Percentiles rank a stretch among this genome's conserved stretches.
phyloP scores from a whole-genome alignment of 2,888 invertebrate genomes.

The Dryadula phaetusa region DNA sequence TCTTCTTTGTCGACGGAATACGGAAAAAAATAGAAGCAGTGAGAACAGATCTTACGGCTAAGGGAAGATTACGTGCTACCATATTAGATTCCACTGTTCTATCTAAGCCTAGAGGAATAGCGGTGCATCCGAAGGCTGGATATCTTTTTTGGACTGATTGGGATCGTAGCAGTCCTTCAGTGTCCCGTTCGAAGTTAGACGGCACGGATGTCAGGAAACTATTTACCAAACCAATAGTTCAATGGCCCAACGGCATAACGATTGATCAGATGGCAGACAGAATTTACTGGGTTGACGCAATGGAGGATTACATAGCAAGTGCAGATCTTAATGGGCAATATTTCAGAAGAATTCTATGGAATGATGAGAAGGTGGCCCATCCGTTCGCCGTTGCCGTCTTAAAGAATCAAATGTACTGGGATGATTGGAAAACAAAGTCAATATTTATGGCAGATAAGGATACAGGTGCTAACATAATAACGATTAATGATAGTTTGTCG shows the following conservation, averaged over 20 bases:
- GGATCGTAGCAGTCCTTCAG: slow-evolving; percentile 90
- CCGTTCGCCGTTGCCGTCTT: slow-evolving; percentile 94
- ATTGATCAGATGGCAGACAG: slow-evolving; percentile 92
- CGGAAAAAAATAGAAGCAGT: slow-evolving; percentile 92
- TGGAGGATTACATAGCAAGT: slow-evolving; percentile 91
- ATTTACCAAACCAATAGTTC: slow-evolving; percentile 87
- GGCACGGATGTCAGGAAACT: slow-evolving; percentile 87
- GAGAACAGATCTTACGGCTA: slow-evolving; percentile 83
- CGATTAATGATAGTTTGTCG: slow-evolving; percentile 85
- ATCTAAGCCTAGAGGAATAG: slow-evolving; percentile 91
- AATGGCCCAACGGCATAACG: slow-evolving; percentile 95
- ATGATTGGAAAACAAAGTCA: slow-evolving; percentile 93
- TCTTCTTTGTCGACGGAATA: slow-evolving; percentile 94
- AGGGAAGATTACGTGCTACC: slow-evolving; percentile 89
- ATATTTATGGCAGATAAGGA: slow-evolving; percentile 93
- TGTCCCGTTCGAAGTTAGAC: slow-evolving; percentile 91
- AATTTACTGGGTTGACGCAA: slow-evolving; percentile 95
- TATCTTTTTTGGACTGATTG: slow-evolving; percentile 95
- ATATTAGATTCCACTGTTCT: slow-evolving; percentile 88
- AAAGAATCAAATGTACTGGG: slow-evolving; percentile 95
- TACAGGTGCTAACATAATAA: slow-evolving; percentile 85
- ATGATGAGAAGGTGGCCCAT: slow-evolving; percentile 88
- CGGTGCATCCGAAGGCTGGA: slow-evolving; percentile 92
- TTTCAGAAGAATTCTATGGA: slow-evolving; percentile 87
- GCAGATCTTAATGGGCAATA: slow-evolving; percentile 88